Conservation (phyloP, 2,113 vertebrate species). For the Gasterosteus aculeatus region DNA sequence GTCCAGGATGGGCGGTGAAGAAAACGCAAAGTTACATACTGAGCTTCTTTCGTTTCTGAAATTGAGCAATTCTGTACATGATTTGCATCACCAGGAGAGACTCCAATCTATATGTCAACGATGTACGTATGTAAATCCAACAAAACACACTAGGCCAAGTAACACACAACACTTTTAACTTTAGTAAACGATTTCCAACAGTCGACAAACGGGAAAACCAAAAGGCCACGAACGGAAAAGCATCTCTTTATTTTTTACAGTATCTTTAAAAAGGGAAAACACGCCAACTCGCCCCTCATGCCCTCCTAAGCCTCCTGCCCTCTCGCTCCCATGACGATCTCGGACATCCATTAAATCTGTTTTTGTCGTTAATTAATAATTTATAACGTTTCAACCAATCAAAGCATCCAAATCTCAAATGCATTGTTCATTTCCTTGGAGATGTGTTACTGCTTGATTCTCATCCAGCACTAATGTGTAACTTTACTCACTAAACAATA, state of each 20-base stretch:
- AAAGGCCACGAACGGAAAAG: background rate
- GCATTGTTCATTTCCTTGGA: background rate
- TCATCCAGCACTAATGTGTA: background rate
- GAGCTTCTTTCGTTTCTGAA: no score
- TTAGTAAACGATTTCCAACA: background rate
- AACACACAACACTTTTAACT: background rate
- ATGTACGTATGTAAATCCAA: no score
- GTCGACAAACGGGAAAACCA: background rate
- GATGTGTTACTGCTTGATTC: background rate
- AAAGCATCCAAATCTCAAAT: background rate
- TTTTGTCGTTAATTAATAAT: no score
- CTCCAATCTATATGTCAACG: no score
- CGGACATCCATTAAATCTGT: background rate
- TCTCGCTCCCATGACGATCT: background rate
- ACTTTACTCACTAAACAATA: background rate
- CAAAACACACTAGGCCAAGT: no score
- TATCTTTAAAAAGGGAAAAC: background rate
- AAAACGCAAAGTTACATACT: no score
- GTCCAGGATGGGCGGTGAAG: no score
- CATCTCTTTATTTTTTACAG: background rate
- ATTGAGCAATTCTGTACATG: no score
- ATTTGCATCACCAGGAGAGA: no score
- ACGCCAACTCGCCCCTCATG: conserved; percentile 8
- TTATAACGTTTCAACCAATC: background rate
- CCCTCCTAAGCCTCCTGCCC: conserved; percentile 4